A percentile compares a stretch with the other conserved stretches of the same genome.
Conservation (phyloP, 1,140 invertebrate genomes). For the Drosophila parabipectinata region DNA sequence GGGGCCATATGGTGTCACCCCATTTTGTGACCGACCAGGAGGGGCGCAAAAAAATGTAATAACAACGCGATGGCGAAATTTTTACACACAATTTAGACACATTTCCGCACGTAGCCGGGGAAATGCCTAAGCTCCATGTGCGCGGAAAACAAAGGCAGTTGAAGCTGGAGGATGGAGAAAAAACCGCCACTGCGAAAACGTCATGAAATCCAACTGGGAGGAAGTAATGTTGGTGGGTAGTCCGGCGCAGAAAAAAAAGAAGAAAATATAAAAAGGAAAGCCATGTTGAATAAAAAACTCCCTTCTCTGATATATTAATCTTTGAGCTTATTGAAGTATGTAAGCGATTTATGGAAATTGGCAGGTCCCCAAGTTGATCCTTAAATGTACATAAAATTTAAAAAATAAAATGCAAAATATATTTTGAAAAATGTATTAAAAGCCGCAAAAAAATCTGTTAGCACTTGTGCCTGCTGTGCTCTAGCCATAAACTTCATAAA, state of each 20-base stretch:
- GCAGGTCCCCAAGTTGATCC: background rate
- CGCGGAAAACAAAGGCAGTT: slow-evolving; percentile 48
- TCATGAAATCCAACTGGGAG: slow-evolving; percentile 50
- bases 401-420: background rate
- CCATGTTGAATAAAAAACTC: background rate
- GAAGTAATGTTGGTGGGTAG: slow-evolving; percentile 38
- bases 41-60: slow-evolving; percentile 36
- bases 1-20: slow-evolving; percentile 72
- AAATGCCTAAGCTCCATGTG: slow-evolving; percentile 53
- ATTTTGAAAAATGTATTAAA: slow-evolving; percentile 5
- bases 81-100: slow-evolving; percentile 81
- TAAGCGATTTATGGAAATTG: background rate
- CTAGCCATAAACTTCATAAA: slow-evolving; percentile 75
- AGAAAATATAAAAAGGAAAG: slow-evolving; percentile 2
- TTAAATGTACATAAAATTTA: background rate
- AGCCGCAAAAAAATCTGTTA: slow-evolving; percentile 42
- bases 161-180: slow-evolving; percentile 11
- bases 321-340: background rate
- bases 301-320: background rate
- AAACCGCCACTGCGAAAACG: slow-evolving; percentile 58
- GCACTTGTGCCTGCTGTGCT: slow-evolving; percentile 66
- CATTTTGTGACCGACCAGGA: slow-evolving; percentile 30
- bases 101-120: slow-evolving; percentile 71
- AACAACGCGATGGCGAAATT: slow-evolving; percentile 69
- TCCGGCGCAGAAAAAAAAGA: background rate